These are phyloP conservation scores for Brachymystax lenok DNA, from an alignment of 2,797 vertebrate species.

Conservation along the genomic window DNA sequence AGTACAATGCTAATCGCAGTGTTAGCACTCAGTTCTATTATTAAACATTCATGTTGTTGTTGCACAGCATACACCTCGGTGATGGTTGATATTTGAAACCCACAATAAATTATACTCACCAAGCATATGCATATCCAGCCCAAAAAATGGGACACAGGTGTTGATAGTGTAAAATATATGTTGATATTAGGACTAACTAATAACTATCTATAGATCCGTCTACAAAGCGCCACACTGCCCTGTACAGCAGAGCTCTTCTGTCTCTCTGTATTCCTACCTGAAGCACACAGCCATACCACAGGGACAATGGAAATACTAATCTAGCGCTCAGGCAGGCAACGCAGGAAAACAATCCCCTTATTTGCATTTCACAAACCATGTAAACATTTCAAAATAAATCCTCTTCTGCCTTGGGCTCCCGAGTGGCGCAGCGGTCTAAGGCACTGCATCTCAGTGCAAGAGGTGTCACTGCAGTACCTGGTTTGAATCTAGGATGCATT, in stretches of 20 bases:
- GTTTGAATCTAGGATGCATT: too few relatives aligned
- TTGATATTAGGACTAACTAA: not conserved
- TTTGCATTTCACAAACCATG: slow-evolving; percentile 1
- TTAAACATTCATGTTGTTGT: not conserved
- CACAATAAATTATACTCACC: not conserved
- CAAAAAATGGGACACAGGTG: not conserved
- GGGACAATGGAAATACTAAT: not conserved
- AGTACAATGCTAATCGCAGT: not conserved
- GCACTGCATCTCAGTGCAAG: too few relatives aligned
- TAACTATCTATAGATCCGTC: not conserved
- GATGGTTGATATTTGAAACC: not conserved
- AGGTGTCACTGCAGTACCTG: not conserved
- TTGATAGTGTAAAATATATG: not conserved
- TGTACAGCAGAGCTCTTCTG: not conserved
- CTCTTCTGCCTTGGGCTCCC: not conserved
- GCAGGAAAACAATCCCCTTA: not conserved
- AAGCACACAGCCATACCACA: not conserved
- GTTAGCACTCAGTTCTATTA: not conserved
- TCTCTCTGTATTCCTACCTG: not conserved
- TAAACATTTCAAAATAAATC: not conserved
- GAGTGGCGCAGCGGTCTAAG: too few relatives aligned
- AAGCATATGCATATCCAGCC: not conserved
- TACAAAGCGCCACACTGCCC: not conserved
- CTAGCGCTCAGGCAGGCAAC: not conserved
- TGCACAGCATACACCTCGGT: not conserved